Base-by-base conservation (phyloP, 2,797 vertebrate genomes). In the Erithacus rubecula region DNA sequence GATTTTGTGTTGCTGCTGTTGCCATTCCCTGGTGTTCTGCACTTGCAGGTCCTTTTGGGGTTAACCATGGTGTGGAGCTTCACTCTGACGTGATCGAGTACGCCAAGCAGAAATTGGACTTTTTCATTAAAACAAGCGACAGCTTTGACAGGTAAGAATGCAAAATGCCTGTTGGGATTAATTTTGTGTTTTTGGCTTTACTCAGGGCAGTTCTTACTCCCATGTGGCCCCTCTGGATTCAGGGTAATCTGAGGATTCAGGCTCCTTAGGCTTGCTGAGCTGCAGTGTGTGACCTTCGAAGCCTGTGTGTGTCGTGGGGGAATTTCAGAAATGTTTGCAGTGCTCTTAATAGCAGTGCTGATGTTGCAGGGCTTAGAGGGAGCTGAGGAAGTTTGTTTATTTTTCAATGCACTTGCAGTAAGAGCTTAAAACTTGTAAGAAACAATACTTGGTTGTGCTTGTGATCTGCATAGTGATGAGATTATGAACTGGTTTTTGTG, bases 41-140 rank as follows among this genome's bases (percentile, higher is more conserved):
- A 12, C 51, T 83, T 92, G n/a, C 95, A 99, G 99, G 99, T 95
- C 99, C 99, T 11, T 99, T 99, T 89, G 99, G 99, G 29, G 98
- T 99, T 51, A 99, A 99, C 94, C 99, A 99, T 1, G 99, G 99
- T 0, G 98, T 99, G 59, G 99, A 99, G 94, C 97, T 99, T 16
- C 99, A 99, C 32, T 98, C 98, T 0, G 99, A 99, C 15, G 99
- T 99, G 51, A 99, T 98, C 3, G 99, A 99, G 29, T 99, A 99
- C 3, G 99, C 99, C 0, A 99, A 99, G 97, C 98, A 99, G 97
- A 99, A 99, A 94, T 97, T 99, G 22, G 99, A 99, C 60, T 98
- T 98, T 93, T 99, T 99, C 97, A 99, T 99, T 97, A 99, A 98
- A 97, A 99, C 98, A 76, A 99, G 98, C 1, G 98, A 99, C 96